Evolutionary conservation across 92 coral and sea anemone genomes (phyloP), one percentile per base, ranked within the genome.

Genomic region (Pocillopora meandrina): DNA sequence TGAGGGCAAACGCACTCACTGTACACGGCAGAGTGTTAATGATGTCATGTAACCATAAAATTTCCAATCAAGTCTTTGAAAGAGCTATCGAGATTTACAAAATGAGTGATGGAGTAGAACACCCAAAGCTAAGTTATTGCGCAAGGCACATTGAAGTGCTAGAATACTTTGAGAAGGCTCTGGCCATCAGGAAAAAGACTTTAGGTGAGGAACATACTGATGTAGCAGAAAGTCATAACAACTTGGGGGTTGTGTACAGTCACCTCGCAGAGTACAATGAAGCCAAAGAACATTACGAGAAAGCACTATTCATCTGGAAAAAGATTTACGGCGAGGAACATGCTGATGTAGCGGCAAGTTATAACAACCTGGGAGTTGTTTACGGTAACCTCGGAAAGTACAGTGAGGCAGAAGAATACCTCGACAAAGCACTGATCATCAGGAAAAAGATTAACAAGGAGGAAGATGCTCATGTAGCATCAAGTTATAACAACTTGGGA

Each of bases 391-490:
- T n/a, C 16, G 82, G 75, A 47, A 35, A 49, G 63, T 31, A 61
- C 20, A 36, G 12, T 12, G 60, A 84, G 56, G 87, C 82, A 7
- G 63, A 61, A 52, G 71, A 74, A 52, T 42, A 57, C 36, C 18
- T 26, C 23, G 58, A 75, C n/a, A 65, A 47, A 42, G 87, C 72
- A 12, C 19, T 61, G 47, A n/a, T 23, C 18, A 75, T 75, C 52
- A 61, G 62, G 49, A 55, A 63, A 64, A 74, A 61, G 71, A 65
- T n/a, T 10, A 31, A 19, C 71, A 75, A 55, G 52, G 60, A 75
- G 18, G 81, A 84, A 35, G 56, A 75, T 64, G 80, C 68, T 23
- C 13, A 23, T 16, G 35, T 84, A n/a, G 81, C 67, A 17, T 19
- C 4, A 31, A 75, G 75, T 1, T 75, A 64, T 56, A 13, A 70